Evolutionary conservation across 2,888 invertebrate genomes (phyloP), one percentile per base, ranked within the genome.

Genomic region (Lordiphosa fenestrarum): DNA sequence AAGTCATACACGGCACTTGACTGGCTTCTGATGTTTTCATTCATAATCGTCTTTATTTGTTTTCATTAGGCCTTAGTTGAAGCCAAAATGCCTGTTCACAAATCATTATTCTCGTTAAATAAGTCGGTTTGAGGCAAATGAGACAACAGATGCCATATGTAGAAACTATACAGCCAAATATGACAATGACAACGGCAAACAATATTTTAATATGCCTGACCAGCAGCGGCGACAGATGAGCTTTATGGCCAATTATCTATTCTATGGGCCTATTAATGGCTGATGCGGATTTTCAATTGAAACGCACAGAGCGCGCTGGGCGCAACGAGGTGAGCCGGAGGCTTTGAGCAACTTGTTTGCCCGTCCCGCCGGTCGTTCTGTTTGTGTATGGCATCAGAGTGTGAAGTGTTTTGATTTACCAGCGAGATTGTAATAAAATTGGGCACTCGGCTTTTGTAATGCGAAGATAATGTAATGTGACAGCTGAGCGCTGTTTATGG

Each of bases 181-280:
- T 66, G 60, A 63, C 56, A 73, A 39, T 44, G 55, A 23, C 53
- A 56, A 44, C 51, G 53, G 33, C 6, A 54, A 66, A 69, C 49
- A 67, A 52, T 53, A 72, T 70, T 76, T 78, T 83, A 77, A 69
- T 78, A 78, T 78, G 83, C 77, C 58, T 54, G 71, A 54, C 83
- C 77, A 73, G 69, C 40, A 55, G 42, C 65, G 39, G 53, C 30
- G 66, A 56, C 55, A 68, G 84, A 73, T 81, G 77, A 71, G 72
- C 56, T 73, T 78, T 77, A 78, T 84, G 71, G 84, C 81, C 84
- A 81, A 78, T 78, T 78, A 78, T 81, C 70, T 70, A 84, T 83
- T 81, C 68, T 64, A 73, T 77, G 77, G 69, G 57, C 51, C 77
- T 62, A 81, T 83, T 83, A 78, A 73, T 64, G 59, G 64, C 51